Evolutionary conservation across 2,888 invertebrate species (phyloP).

Genomic region (Aspidiotus rigidus): DNA sequence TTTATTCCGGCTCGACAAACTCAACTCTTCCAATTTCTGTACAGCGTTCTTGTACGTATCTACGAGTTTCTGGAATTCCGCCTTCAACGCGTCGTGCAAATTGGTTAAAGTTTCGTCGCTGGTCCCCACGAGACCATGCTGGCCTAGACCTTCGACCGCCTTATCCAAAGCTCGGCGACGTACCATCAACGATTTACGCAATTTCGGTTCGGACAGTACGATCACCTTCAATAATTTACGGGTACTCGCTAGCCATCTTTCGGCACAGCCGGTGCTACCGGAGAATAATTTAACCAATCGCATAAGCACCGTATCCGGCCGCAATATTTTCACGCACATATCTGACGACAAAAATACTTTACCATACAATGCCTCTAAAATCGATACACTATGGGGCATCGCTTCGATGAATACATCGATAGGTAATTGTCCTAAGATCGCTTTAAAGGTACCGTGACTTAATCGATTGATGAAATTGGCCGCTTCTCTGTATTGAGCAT

Average conservation of each 20-base stretch:
- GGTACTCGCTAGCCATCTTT: slow-evolving; percentile 43
- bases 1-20: slow-evolving; percentile 47
- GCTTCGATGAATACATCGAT: slow-evolving; percentile 81
- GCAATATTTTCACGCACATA: slow-evolving; percentile 44
- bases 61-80: slow-evolving; percentile 70
- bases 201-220: slow-evolving; percentile 46
- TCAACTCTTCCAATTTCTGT: slow-evolving; percentile 70
- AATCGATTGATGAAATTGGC: slow-evolving; percentile 72
- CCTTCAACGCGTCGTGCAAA: slow-evolving; percentile 69
- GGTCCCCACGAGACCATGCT: slow-evolving; percentile 67
- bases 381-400: slow-evolving; percentile 74
- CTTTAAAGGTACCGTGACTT: slow-evolving; percentile 68
- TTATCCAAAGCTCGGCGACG: slow-evolving; percentile 66
- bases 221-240: slow-evolving; percentile 47
- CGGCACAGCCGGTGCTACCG: slow-evolving; percentile 41
- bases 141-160: slow-evolving; percentile 76
- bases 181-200: slow-evolving; percentile 55
- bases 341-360: slow-evolving; percentile 46
- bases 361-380: slow-evolving; percentile 70
- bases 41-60: slow-evolving; percentile 79
- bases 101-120: slow-evolving; percentile 51
- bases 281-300: slow-evolving; percentile 71
- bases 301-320: slow-evolving; percentile 68
- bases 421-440: slow-evolving; percentile 52
- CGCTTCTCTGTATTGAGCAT: slow-evolving; percentile 81